A percentile compares a stretch with the other conserved stretches of the same genome.
phyloP scores from a whole-genome alignment of 2,888 invertebrate species.

The Dorcus hopei region DNA sequence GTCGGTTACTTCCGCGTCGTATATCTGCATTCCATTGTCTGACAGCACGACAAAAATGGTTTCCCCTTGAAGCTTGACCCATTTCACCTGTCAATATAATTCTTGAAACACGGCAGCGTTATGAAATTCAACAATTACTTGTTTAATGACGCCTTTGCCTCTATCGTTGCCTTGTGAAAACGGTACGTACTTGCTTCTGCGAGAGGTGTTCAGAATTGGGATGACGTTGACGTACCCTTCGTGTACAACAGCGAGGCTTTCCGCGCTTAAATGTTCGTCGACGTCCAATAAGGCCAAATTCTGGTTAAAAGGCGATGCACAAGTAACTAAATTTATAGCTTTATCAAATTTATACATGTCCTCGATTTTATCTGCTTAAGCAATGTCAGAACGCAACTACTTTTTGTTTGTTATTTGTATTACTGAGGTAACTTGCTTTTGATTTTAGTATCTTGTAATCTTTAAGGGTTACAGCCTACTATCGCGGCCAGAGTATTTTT shows the following conservation, averaged over 20 bases:
- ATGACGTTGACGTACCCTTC: slow-evolving; percentile 34
- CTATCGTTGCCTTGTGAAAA: slow-evolving; percentile 26
- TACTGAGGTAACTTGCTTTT: no score
- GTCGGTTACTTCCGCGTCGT: slow-evolving; percentile 30
- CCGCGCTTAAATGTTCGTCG: slow-evolving; percentile 26
- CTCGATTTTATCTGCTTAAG: not conserved
- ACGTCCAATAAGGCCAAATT: slow-evolving; percentile 30
- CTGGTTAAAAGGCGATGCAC: slow-evolving; percentile 27
- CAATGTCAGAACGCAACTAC: no score
- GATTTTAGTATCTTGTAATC: no score
- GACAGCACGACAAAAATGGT: slow-evolving; percentile 32
- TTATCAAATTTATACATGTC: slow-evolving; percentile 21
- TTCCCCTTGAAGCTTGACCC: slow-evolving; percentile 31
- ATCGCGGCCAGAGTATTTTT: no score
- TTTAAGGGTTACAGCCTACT: no score
- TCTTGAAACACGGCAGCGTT: not conserved
- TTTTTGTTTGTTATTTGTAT: no score
- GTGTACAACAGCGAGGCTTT: slow-evolving; percentile 31
- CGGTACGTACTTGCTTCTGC: slow-evolving; percentile 34
- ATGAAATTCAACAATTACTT: slow-evolving; percentile 17
- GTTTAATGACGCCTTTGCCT: slow-evolving; percentile 30
- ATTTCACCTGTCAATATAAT: slow-evolving; percentile 28
- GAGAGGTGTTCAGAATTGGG: slow-evolving; percentile 27
- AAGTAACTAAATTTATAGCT: slow-evolving; percentile 27
- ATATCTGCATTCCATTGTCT: slow-evolving; percentile 34